Percentiles rank a stretch among this genome's conserved stretches.
phyloP scores from a whole-genome alignment of 1,140 invertebrate genomes.

The Holotrichia oblita region DNA sequence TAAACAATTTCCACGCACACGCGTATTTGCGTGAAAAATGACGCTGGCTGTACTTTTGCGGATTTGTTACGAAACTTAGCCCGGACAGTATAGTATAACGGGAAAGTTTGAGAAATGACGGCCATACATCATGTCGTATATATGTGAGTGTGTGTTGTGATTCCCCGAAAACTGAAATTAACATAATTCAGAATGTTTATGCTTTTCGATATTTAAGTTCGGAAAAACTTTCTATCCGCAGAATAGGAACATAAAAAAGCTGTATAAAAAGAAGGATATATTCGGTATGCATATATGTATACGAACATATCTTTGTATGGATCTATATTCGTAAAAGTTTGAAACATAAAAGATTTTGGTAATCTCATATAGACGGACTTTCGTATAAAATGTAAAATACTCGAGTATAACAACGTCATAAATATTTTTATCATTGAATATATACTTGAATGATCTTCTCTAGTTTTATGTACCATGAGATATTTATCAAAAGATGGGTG shows the following conservation, averaged over 20 bases:
- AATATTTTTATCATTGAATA: too few species aligned
- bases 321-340: slow-evolving; percentile 2
- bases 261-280: neutral
- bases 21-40: neutral
- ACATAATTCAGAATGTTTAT: slow-evolving; percentile 2
- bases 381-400: too few species aligned
- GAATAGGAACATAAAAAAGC: neutral
- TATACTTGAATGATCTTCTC: too few species aligned
- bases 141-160: neutral
- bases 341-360: neutral
- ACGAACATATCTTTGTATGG: neutral
- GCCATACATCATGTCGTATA: neutral
- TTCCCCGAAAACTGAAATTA: neutral
- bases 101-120: neutral
- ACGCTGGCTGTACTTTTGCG: neutral
- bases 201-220: neutral
- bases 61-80: neutral
- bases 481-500: too few species aligned
- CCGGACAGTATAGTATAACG: neutral
- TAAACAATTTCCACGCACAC: neutral
- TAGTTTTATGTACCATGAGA: too few species aligned
- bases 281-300: slow-evolving; percentile 1
- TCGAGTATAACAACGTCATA: too few species aligned
- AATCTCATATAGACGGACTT: neutral
- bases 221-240: neutral